phyloP scores from a whole-genome alignment of 2,113 vertebrate species.

The Lepisosteus oculatus region DNA sequence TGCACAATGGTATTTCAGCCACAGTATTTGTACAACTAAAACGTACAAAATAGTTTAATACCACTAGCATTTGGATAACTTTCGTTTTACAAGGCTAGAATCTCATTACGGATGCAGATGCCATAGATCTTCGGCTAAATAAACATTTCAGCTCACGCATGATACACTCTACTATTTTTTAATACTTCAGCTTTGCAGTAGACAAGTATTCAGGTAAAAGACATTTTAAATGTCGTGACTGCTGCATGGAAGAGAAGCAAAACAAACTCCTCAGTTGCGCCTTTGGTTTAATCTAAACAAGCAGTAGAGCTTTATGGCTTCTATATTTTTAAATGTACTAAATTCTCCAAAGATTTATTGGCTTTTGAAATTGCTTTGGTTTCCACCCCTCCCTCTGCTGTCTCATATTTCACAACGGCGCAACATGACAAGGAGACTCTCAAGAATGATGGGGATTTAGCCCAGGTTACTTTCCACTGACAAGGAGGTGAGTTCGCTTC shows the following conservation, averaged over 20 bases:
- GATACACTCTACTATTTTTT: neutral
- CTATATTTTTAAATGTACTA: neutral
- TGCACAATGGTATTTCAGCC: no score
- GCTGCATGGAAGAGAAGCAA: neutral
- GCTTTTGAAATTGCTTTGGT: constrained; percentile 17
- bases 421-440: constrained; percentile 25
- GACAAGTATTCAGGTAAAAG: no score
- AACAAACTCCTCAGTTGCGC: neutral
- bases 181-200: no score
- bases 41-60: no score
- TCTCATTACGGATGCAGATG: no score
- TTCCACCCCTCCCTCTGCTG: neutral
- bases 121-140: no score
- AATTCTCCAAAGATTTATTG: constrained; percentile 23
- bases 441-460: constrained; percentile 17
- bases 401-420: constrained; percentile 30
- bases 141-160: no score
- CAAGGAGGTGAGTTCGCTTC: constrained; percentile 44
- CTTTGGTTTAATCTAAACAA: neutral
- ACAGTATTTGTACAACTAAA: no score
- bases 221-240: no score
- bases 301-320: neutral
- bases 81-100: no score
- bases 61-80: no score
- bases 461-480: constrained; percentile 25